Evolutionary conservation across 2,113 vertebrate genomes (phyloP).

Genomic region (Emydura subglobosa): DNA sequence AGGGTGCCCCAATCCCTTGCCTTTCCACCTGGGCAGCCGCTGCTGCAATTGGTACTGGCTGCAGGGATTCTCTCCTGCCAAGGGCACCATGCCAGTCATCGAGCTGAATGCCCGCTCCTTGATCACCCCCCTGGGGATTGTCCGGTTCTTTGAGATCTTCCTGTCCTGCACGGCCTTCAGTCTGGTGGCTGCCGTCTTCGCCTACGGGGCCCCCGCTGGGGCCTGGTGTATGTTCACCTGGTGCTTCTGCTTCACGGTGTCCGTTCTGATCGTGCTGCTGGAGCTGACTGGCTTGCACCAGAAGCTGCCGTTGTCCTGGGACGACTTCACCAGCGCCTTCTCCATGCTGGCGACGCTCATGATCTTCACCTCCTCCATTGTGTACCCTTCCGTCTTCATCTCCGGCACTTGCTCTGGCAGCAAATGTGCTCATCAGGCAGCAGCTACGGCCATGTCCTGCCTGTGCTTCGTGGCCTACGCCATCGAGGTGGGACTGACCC

Average conservation of each 20-base stretch:
- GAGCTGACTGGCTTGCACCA: conserved; percentile 78
- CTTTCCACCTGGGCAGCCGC: background rate
- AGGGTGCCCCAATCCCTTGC: background rate
- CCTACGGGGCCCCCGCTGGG: background rate
- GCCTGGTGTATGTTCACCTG: conserved; percentile 90
- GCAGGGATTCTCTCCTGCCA: too few relatives aligned
- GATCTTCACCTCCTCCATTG: conserved; percentile 85
- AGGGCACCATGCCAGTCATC: conserved; percentile 42
- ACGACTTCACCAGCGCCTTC: conserved; percentile 87
- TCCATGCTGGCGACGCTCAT: conserved; percentile 87
- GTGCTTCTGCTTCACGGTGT: conserved; percentile 86
- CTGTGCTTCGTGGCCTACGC: conserved; percentile 85
- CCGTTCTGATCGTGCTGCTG: conserved; percentile 83
- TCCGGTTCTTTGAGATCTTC: conserved; percentile 82
- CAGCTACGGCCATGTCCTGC: conserved; percentile 79
- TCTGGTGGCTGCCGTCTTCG: conserved; percentile 78
- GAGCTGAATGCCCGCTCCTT: conserved; percentile 64
- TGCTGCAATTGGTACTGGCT: background rate
- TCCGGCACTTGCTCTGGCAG: background rate
- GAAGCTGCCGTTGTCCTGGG: conserved; percentile 86
- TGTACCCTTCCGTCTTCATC: conserved; percentile 82
- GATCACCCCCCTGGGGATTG: conserved; percentile 78
- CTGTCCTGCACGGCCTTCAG: conserved; percentile 86
- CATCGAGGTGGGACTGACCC: conserved; percentile 83
- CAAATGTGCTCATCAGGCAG: conserved; percentile 43